Base-by-base conservation (phyloP, 2,888 invertebrate species). In the Mythimna vitellina region DNA sequence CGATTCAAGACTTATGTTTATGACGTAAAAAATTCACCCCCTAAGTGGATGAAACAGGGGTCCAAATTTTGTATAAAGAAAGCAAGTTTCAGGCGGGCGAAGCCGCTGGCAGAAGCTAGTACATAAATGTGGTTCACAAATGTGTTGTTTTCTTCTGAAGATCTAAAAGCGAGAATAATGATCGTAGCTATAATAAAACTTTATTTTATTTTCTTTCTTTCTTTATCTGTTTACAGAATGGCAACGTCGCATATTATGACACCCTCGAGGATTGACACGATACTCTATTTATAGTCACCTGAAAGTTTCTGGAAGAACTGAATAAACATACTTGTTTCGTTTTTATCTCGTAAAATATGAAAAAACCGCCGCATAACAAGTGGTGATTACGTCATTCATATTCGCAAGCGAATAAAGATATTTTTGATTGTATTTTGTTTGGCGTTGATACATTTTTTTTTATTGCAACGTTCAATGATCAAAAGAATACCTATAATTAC, bases 271-370 rank as follows among this genome's bases (percentile, higher is more conserved):
- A 22, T 71, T 20, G 46, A 29, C 46, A 61, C 46, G 35, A 25
- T 25, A 25, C 10, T 70, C 9, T 71, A 35, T 61, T 49, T 71
- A 71, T 54, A 60, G 8, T 25, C 71, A 14, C 25, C 20, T 20
- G 5, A 60, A 67, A 25, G 22, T 46, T 46, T 46, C 17, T 17
- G 17, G 22, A 25, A 42, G 53, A 35, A n/a, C 32, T 12, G 25
- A 25, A 35, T 25, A 70, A 32, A 54, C 32, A 60, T 25, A 32
- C 17, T 54, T 53, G 46, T 61, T 60, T 60, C 42, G 12, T 54
- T 61, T 25, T 17, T 60, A 2, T 14, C 38, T 38, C n/a, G 35
- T 38, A 58, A 67, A 58, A 70, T 60, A 54, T 70, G 35, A 53
- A 32, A 61, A 69, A 25, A 58, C 1, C 9, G 9, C 10, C 17